Conservation (phyloP, 2,888 invertebrate genomes). For the Toxonevra muliebris region DNA sequence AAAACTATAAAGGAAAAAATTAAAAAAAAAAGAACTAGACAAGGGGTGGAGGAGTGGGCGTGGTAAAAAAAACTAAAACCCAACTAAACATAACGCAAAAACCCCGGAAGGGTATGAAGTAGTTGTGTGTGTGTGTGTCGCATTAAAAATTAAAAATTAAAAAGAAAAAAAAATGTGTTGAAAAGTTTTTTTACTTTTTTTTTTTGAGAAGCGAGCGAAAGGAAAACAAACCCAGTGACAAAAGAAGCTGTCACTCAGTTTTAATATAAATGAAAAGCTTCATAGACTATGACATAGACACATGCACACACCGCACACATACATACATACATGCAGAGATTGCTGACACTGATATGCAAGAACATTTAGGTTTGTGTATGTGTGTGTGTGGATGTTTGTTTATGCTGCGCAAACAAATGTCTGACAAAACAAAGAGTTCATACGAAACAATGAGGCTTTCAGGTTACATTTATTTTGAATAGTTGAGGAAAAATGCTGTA, state of each 20-base stretch:
- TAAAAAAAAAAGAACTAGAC: not conserved
- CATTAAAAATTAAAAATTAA: not conserved
- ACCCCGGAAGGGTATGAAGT: not conserved
- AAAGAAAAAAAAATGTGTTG: conserved; percentile 8
- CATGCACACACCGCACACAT: not conserved
- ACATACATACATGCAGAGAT: not conserved
- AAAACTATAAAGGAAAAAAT: not conserved
- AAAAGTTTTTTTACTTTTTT: conserved; percentile 26
- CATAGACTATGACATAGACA: not conserved
- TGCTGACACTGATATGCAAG: not conserved
- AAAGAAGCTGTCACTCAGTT: conserved; percentile 43
- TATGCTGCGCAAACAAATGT: no score
- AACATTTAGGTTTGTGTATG: not conserved
- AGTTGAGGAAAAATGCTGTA: no score
- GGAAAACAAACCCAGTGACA: conserved; percentile 29
- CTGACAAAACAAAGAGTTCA: no score
- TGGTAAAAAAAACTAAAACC: not conserved
- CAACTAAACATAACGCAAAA: not conserved
- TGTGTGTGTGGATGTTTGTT: no score
- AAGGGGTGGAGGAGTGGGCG: not conserved
- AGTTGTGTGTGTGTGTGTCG: conserved; percentile 6
- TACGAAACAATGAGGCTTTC: no score
- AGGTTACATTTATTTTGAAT: no score
- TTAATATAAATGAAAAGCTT: conserved; percentile 35
- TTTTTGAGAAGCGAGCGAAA: not conserved